Evolutionary conservation across 2,113 vertebrate genomes (phyloP).

Genomic region (Nesogale talazaci): DNA sequence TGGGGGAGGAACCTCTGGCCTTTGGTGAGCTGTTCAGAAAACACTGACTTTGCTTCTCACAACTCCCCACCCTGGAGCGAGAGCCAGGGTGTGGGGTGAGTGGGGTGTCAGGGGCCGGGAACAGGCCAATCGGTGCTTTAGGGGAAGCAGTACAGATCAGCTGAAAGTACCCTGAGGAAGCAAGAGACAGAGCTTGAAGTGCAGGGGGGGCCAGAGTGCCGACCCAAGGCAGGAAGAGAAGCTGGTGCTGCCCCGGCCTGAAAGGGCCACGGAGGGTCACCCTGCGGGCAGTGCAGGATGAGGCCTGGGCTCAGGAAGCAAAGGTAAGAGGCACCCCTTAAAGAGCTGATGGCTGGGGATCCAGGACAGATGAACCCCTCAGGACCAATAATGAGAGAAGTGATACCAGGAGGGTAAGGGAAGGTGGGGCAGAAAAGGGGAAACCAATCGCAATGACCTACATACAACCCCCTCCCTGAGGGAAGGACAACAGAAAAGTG

Average conservation of each 20-base stretch:
- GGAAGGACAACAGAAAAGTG: too few relatives aligned
- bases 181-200: background rate
- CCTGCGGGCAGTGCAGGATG: background rate
- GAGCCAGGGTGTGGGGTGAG: rapidly evolving
- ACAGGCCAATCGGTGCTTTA: too few relatives aligned
- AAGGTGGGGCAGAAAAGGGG: too few relatives aligned
- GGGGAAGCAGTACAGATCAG: background rate
- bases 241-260: too few relatives aligned
- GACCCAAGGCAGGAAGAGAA: background rate
- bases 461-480: too few relatives aligned
- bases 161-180: background rate
- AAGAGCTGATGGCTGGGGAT: background rate
- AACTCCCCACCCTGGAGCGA: background rate
- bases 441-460: too few relatives aligned
- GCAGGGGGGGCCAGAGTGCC: background rate
- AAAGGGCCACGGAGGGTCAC: background rate
- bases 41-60: background rate
- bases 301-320: too few relatives aligned
- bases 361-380: too few relatives aligned
- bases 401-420: too few relatives aligned
- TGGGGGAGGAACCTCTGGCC: background rate
- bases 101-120: background rate
- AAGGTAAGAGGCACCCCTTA: background rate
- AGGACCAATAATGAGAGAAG: too few relatives aligned
- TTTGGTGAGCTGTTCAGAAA: background rate